Percentiles rank a stretch among this genome's conserved stretches.
These are phyloP conservation scores for Poecilia picta DNA, from an alignment of 2,797 vertebrate species.

Conservation along the genomic window DNA sequence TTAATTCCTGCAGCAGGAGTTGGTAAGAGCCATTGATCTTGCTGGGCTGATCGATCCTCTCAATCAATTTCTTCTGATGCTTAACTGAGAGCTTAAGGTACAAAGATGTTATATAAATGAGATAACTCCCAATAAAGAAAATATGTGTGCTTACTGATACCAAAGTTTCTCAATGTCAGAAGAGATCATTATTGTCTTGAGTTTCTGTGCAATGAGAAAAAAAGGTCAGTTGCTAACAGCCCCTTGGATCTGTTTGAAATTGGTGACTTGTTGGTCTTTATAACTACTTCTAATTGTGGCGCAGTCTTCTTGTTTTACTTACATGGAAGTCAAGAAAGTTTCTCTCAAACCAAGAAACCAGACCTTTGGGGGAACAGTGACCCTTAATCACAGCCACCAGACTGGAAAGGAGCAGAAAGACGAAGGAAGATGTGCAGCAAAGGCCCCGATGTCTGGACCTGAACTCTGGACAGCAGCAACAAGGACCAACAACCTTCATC, in stretches of 20 bases:
- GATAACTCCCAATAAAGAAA: not conserved
- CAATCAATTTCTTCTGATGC: conserved; percentile 1
- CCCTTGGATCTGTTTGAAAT: not conserved
- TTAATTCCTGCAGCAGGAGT: not conserved
- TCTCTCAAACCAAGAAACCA: not conserved
- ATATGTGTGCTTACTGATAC: not conserved
- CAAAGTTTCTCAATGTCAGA: not conserved
- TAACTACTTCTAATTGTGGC: not conserved
- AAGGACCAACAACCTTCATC: not conserved
- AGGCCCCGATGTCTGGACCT: not conserved
- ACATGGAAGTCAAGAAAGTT: not conserved
- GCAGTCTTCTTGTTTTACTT: not conserved
- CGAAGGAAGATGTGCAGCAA: too few species aligned
- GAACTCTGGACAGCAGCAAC: not conserved
- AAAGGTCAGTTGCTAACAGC: not conserved
- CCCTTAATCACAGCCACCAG: not conserved
- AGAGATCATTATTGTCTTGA: not conserved
- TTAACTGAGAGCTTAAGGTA: not conserved
- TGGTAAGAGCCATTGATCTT: not conserved
- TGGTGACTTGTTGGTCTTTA: not conserved
- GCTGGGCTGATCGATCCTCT: not conserved
- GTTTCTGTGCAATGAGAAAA: not conserved
- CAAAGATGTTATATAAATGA: not conserved
- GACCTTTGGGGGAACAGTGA: not conserved
- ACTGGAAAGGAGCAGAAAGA: not conserved